Base-by-base conservation (phyloP, 2,797 vertebrate species). In the Lepus townsendii region DNA sequence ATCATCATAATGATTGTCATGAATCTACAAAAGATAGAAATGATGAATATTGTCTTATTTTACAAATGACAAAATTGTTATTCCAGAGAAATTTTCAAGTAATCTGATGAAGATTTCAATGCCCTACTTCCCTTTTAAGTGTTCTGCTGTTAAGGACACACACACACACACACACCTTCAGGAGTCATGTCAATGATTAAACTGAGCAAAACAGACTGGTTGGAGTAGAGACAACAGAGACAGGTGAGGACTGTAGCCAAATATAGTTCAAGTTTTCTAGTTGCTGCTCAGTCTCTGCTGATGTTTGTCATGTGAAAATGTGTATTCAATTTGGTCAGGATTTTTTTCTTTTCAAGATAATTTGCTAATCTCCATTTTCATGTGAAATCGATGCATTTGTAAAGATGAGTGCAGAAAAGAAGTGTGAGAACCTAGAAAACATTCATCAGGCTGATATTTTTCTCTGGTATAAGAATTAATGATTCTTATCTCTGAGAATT, bases 61-160 rank as follows among this genome's bases (percentile, higher is more conserved):
- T 90, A 69, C 14, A 94, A 75, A 85, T 75, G 47, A 85, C 19
- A 84, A 95, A 89, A 88, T 63, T 73, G n/a, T 69, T 90, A 63
- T 14, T 9, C 30, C 63, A 77, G 60, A 19, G n/a, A 92, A 76
- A 4, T 5, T 52, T 75, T 83, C 14, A 83, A n/a, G 35, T 76
- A 68, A 82, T 73, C 66, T 84, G 54, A 88, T 30, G 26, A 35
- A 84, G 35, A 87, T 17, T 95, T 91, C 73, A 54, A 17, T 57
- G 80, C 2, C 20, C 9, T 94, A 73, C 13, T 2, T 83, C 20
- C 7, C 9, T 1, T 47, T 90, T 91, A 83, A 88, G 17, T 88
- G n/a, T 68, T 69, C 12, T 71, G 8, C 20, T 60, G 4, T 57
- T 66, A 50, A 38, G 47, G 86, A 35, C 3, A 66, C 1, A 47